These are phyloP conservation scores for Campylomormyrus numenius DNA, from an alignment of 2,113 vertebrate genomes.

Conservation along the genomic window DNA sequence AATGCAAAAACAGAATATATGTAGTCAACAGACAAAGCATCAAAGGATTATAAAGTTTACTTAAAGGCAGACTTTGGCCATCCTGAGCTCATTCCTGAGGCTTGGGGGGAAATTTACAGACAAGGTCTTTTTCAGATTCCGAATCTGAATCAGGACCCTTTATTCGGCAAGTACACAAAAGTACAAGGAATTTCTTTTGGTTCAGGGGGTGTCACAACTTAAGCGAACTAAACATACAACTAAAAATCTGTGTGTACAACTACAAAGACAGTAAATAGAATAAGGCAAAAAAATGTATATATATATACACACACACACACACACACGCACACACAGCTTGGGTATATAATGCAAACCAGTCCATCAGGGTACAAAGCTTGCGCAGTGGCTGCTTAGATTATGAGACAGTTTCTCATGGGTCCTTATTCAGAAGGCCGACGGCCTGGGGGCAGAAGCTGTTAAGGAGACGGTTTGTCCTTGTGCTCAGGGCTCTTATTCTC, in stretches of 20 bases:
- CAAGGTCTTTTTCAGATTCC: background rate
- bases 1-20: constrained; percentile 37
- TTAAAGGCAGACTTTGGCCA: constrained; percentile 48
- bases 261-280: background rate
- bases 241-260: background rate
- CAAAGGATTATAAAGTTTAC: constrained; percentile 54
- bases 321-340: too few species aligned
- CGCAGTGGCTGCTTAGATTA: background rate
- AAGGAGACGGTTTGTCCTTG: background rate
- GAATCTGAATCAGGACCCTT: background rate
- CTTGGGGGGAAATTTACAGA: constrained; percentile 50
- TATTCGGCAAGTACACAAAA: background rate
- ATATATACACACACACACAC: too few species aligned
- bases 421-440: background rate
- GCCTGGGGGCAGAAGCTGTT: background rate
- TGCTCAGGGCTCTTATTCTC: background rate
- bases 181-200: background rate
- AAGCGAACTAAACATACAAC: background rate
- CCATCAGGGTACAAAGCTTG: background rate
- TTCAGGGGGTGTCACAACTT: background rate
- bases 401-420: background rate
- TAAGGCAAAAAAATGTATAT: too few species aligned
- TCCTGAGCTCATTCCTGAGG: constrained; percentile 48
- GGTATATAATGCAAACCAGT: background rate
- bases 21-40: constrained; percentile 54